Evolutionary conservation across 2,797 vertebrate species (phyloP).

Genomic region (Scolopax rusticola): DNA sequence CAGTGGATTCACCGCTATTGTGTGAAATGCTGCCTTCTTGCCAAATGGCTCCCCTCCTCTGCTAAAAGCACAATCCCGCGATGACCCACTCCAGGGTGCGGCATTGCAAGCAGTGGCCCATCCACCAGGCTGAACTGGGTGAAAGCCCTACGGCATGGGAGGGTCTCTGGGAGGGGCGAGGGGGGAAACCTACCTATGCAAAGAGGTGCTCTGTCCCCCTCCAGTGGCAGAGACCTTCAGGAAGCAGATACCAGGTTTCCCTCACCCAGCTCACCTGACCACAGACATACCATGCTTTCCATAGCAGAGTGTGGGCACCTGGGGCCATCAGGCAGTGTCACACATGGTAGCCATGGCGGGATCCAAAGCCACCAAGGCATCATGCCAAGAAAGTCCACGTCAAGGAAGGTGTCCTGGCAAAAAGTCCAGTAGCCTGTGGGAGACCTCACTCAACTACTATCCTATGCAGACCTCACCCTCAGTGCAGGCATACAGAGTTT

Average conservation of each 20-base stretch:
- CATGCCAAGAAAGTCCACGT: accelerated
- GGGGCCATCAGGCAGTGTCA: neutral
- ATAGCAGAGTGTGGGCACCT: neutral
- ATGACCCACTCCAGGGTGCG: conserved; percentile 62
- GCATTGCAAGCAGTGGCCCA: conserved; percentile 61
- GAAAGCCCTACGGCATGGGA: conserved; percentile 58
- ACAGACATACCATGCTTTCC: neutral
- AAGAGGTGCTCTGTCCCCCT: conserved; percentile 61
- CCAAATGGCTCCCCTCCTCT: conserved; percentile 46
- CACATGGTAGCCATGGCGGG: accelerated
- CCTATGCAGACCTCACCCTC: neutral
- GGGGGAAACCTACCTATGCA: neutral
- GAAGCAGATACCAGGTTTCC: neutral
- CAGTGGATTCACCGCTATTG: neutral
- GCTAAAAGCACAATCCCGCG: conserved; percentile 5
- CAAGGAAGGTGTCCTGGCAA: neutral
- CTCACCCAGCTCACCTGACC: neutral
- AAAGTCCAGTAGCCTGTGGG: neutral
- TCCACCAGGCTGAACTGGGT: conserved; percentile 46
- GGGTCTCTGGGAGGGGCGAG: neutral
- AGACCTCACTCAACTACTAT: neutral
- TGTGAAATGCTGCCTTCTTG: conserved; percentile 29
- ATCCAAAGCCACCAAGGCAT: neutral
- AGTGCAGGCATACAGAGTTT: neutral
- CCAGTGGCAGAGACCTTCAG: conserved; percentile 58